Percentiles rank a stretch among this genome's conserved stretches.
These are phyloP conservation scores for Rhodophaea formosa DNA, from an alignment of 2,888 invertebrate genomes.

Conservation along the genomic window DNA sequence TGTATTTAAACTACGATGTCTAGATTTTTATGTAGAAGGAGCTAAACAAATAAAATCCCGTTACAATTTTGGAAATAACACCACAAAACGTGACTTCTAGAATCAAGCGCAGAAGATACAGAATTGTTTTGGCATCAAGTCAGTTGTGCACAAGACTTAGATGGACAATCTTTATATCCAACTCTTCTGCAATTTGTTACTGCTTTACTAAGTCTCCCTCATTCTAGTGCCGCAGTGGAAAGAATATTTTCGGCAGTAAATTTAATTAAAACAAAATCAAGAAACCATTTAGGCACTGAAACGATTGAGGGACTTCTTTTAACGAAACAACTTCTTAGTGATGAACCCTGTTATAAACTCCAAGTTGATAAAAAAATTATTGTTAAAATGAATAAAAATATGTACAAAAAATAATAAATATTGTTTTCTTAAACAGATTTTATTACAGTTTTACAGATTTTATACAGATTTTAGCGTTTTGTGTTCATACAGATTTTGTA, in stretches of 20 bases:
- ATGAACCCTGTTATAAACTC: conserved; percentile 6
- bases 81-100: background rate
- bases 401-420: no score
- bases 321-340: conserved; percentile 5
- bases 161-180: conserved; percentile 13
- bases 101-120: conserved; percentile 4
- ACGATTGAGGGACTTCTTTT: no score
- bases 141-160: no score
- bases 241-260: conserved; percentile 17
- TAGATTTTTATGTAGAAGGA: conserved; percentile 12
- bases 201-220: conserved; percentile 10
- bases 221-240: conserved; percentile 16
- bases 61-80: background rate
- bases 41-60: conserved; percentile 8
- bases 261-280: no score
- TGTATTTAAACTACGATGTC: no score
- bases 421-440: no score
- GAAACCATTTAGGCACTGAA: no score
- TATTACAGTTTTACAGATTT: background rate
- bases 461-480: conserved; percentile 1
- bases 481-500: no score
- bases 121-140: conserved; percentile 8
- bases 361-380: no score
- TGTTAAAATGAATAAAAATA: no score
- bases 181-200: conserved; percentile 7